Evolutionary conservation across 2,113 vertebrate genomes (phyloP).

Genomic region (Colistium nudipinnis): DNA sequence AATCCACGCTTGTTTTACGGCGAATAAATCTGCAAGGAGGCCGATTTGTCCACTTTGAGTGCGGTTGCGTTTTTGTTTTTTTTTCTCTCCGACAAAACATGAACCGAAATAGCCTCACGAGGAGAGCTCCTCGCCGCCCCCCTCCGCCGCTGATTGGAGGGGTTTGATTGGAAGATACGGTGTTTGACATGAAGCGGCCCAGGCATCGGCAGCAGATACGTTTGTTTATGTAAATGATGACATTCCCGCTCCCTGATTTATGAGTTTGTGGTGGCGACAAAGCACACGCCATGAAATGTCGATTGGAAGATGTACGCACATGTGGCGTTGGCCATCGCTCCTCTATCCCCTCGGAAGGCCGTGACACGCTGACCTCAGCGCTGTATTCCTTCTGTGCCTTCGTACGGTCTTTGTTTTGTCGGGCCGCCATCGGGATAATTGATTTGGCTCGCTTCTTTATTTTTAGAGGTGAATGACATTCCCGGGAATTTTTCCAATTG

Average conservation of each 20-base stretch:
- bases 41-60: too few relatives aligned
- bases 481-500: conserved; percentile 77
- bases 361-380: conserved; percentile 36
- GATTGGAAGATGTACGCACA: conserved; percentile 41
- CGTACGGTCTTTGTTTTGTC: conserved; percentile 46
- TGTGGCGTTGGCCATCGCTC: conserved; percentile 38
- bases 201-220: conserved; percentile 23
- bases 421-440: conserved; percentile 62
- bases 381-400: conserved; percentile 24
- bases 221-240: conserved; percentile 58
- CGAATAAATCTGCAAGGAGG: neutral
- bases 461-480: conserved; percentile 81
- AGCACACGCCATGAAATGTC: conserved; percentile 51
- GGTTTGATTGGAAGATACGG: conserved; percentile 23
- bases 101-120: neutral
- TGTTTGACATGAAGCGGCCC: conserved; percentile 39
- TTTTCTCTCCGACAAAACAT: neutral
- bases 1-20: too few relatives aligned
- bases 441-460: conserved; percentile 64
- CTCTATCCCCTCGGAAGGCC: conserved; percentile 39
- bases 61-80: too few relatives aligned
- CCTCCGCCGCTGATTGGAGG: neutral
- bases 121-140: neutral
- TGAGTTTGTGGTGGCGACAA: conserved; percentile 42
- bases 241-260: conserved; percentile 41